Evolutionary conservation across 2,888 invertebrate genomes (phyloP).

Genomic region (Microchrysa polita): DNA sequence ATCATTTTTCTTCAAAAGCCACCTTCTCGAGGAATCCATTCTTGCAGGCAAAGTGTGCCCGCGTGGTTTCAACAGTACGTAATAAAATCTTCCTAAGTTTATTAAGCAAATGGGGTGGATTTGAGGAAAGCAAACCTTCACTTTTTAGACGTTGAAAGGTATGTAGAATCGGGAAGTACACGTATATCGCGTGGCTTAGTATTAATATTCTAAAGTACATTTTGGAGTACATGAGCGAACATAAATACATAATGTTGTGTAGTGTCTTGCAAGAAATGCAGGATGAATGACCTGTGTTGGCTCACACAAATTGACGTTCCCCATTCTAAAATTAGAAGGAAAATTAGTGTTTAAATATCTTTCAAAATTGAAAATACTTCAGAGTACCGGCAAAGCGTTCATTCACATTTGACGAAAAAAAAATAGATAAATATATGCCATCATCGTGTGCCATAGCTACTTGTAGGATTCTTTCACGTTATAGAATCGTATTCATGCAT

Average conservation of each 20-base stretch:
- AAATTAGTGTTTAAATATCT: constrained; percentile 30
- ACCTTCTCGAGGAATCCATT: constrained; percentile 22
- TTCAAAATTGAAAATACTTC: constrained; percentile 13
- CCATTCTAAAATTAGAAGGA: constrained; percentile 30
- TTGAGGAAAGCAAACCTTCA: too few species aligned
- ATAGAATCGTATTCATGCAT: neutral
- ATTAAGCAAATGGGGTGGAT: constrained; percentile 1
- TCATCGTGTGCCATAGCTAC: constrained; percentile 2
- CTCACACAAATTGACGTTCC: constrained; percentile 29
- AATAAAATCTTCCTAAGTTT: neutral
- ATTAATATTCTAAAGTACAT: constrained; percentile 13
- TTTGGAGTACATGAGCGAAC: neutral
- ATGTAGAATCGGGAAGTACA: constrained; percentile 14
- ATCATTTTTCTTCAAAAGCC: neutral
- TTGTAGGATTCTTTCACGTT: constrained; percentile 26
- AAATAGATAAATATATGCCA: neutral
- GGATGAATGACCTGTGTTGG: constrained; percentile 39
- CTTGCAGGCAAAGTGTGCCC: neutral
- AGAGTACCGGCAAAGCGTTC: constrained; percentile 2
- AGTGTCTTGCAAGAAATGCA: neutral
- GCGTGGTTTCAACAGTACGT: neutral
- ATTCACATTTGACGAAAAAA: constrained; percentile 8
- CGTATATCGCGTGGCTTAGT: constrained; percentile 9
- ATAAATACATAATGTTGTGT: neutral
- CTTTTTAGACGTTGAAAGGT: constrained; percentile 7